phyloP scores from a whole-genome alignment of 2,888 invertebrate genomes.

The Brachyptera putata region DNA sequence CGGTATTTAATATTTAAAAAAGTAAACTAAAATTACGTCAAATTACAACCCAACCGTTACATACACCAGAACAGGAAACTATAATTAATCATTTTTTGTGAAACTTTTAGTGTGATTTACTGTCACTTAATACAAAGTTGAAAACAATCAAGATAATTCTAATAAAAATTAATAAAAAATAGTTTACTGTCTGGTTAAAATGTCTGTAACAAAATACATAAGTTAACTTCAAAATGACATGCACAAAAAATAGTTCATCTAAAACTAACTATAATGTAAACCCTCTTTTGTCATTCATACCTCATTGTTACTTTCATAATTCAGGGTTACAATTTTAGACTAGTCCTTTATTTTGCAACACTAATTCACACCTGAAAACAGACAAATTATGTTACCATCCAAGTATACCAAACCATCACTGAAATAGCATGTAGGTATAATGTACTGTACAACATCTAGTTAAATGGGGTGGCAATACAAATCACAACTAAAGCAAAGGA shows the following conservation, averaged over 20 bases:
- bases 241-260: conserved; percentile 5
- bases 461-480: neutral
- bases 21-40: too few species aligned
- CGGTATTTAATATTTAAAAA: too few species aligned
- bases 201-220: neutral
- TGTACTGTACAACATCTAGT: conserved; percentile 9
- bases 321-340: conserved; percentile 20
- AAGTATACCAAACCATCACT: conserved; percentile 20
- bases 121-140: too few species aligned
- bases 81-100: too few species aligned
- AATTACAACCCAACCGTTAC: too few species aligned
- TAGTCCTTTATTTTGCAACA: conserved; percentile 14
- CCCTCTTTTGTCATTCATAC: conserved; percentile 23
- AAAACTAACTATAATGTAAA: conserved; percentile 11
- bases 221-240: neutral
- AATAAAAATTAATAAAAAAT: too few species aligned
- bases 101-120: too few species aligned
- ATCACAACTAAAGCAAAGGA: neutral
- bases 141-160: too few species aligned
- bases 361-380: conserved; percentile 15
- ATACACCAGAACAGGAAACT: too few species aligned
- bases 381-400: conserved; percentile 9
- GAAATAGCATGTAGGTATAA: too few species aligned
- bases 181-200: too few species aligned
- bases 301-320: conserved; percentile 15